Base-by-base conservation (phyloP, 2,888 invertebrate species). In the Drosophila histrio region DNA sequence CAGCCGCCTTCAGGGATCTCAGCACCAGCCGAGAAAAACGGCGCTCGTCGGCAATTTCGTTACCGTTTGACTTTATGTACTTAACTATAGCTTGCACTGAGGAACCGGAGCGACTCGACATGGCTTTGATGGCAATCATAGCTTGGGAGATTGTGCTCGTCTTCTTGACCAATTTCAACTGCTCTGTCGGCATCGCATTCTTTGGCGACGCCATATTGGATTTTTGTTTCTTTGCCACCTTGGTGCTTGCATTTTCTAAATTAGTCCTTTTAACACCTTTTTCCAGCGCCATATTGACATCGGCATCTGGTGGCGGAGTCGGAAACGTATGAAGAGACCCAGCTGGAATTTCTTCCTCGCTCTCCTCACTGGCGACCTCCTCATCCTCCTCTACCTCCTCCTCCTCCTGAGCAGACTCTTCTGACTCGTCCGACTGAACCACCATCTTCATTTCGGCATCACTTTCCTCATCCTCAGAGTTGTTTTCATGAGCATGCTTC, bases 271-370 rank as follows among this genome's bases (percentile, higher is more conserved):
- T 6, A 8, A 11, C 11, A 4, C 30, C 32, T 22, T 41, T 53
- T 30, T n/a, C 52, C 39, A 53, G 11, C 7, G 39, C 26, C 21
- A 53, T 53, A 28, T 53, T 21, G 9, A 8, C 41, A 11, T 22
- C 22, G 11, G 17, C 32, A 54, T 54, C 53, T 15, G 53, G 53
- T 7, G 53, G 53, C 1, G 53, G 53, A 17, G 53, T 54, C 1
- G 53, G 53, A 43, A 15, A 54, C 1, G 41, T 41, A 22, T 54
- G 32, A 9, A 2, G 22, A 8, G 41, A 3, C 1, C 11, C 43
- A 4, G 21, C 21, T 21, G 30, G 8, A 15, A 1, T 15, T 22
- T 53, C 41, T 11, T 53, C 53, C n/a, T 30, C 30, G 39, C 1
- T n/a, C 4, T 24, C 22, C 1, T 15, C 49, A 2, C 8, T 11